Evolutionary conservation across 2,888 invertebrate genomes (phyloP), one percentile per base, ranked within the genome.

Genomic region (Torymus aiolomorphi): DNA sequence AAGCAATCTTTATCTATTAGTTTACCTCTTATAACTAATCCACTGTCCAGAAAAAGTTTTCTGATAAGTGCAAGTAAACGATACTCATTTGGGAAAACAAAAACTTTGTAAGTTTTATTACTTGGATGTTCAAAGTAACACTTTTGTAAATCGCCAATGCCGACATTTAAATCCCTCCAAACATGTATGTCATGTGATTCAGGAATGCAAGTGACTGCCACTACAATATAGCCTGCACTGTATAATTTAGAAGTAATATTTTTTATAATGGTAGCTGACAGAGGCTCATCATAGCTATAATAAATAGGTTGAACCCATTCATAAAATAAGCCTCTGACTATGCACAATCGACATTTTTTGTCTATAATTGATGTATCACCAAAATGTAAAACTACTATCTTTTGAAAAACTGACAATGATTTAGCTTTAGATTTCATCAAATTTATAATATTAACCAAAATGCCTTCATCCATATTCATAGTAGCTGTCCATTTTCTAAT

Each of bases 221-320:
- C 83, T 5, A 83, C 82, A 66, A 71, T 77, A 61, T 78, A 83
- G 18, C 81, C 81, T 20, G 63, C 59, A 51, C 75, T 56, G 57
- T 83, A 81, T 31, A 83, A 57, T 57, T 76, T 42, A 62, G 24
- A 51, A 66, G 80, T 82, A 16, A 83, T 70, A 18, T 80, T 56
- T 31, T 61, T 69, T 13, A 83, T 57, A 76, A 83, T 78, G 20
- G 80, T 16, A n/a, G 74, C 69, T 73, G 83, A 71, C 65, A 82
- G 70, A 18, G 59, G 1, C 42, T 61, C 57, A 31, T 83, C 77
- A 76, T 73, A 83, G 57, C 72, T 78, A 61, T 81, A 84, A 78
- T 77, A 84, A 49, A 84, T 59, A 24, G 79, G 81, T 75, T 83
- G 83, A 57, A 83, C 83, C 83, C 83, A 84, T 20, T 77, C 75